Percentiles rank a stretch among this genome's conserved stretches.
Evolutionary conservation across 1,140 invertebrate genomes (phyloP).

Genomic region (Ostrea edulis): DNA sequence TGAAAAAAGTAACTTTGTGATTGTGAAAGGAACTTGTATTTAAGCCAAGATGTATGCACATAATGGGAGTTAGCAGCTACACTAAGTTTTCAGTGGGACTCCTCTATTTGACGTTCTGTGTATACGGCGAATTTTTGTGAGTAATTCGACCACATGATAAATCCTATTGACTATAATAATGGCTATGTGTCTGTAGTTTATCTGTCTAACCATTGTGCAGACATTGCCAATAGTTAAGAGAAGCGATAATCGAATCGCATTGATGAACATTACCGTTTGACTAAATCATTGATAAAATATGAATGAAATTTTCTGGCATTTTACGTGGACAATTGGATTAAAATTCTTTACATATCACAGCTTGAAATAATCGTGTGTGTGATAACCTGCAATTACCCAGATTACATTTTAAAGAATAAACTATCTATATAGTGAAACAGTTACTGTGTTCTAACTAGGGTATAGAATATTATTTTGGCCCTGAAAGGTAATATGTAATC

Average conservation of each 20-base stretch:
- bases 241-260: not conserved
- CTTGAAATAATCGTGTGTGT: slow-evolving; percentile 10
- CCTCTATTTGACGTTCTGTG: slow-evolving; percentile 63
- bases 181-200: not conserved
- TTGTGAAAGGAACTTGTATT: not conserved
- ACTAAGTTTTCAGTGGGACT: slow-evolving; percentile 64
- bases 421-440: not conserved
- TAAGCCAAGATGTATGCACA: slow-evolving; percentile 29
- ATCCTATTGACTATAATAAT: not conserved
- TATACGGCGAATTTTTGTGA: slow-evolving; percentile 69
- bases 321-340: slow-evolving; percentile 4
- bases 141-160: slow-evolving; percentile 46
- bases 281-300: slow-evolving; percentile 38
- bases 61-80: slow-evolving; percentile 62
- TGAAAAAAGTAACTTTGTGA: not conserved
- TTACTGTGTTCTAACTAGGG: not conserved
- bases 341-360: slow-evolving; percentile 22
- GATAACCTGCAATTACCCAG: not conserved
- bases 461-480: not conserved
- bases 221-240: not conserved
- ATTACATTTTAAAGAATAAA: slow-evolving; percentile 4
- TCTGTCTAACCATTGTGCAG: slow-evolving; percentile 18
- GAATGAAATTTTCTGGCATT: slow-evolving; percentile 12
- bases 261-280: slow-evolving; percentile 9
- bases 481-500: slow-evolving; percentile 5